Conservation (phyloP, 2,888 invertebrate species). For the Monopis laevigella region DNA sequence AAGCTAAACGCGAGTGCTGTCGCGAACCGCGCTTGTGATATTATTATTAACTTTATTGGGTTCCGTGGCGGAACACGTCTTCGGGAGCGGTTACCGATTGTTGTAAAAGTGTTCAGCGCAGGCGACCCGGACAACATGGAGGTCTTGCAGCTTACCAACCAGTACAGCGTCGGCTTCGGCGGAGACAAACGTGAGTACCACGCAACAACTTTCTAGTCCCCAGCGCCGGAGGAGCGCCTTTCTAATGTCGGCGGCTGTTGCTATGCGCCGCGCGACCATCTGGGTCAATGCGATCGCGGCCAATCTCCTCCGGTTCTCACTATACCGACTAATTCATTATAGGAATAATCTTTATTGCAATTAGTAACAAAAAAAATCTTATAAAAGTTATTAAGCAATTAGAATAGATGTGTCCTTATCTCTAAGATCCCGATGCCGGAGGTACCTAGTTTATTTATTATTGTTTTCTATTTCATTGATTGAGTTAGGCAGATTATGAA, state of each 20-base stretch:
- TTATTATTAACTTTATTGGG: constrained; percentile 62
- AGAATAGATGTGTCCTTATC: too few relatives aligned
- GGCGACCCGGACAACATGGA: constrained; percentile 76
- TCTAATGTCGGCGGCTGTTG: constrained; percentile 32
- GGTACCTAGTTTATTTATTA: too few relatives aligned
- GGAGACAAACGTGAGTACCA: constrained; percentile 76
- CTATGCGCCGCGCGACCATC: constrained; percentile 38
- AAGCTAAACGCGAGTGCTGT: too few relatives aligned
- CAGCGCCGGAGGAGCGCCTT: too few relatives aligned
- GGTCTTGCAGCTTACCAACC: constrained; percentile 80
- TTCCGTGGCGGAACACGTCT: constrained; percentile 54
- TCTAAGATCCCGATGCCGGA: too few relatives aligned
- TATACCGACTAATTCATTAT: too few relatives aligned
- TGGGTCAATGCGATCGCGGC: constrained; percentile 19
- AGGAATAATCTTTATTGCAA: too few relatives aligned
- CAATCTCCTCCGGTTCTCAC: constrained; percentile 21
- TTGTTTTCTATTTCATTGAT: too few relatives aligned
- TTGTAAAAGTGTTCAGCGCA: constrained; percentile 65
- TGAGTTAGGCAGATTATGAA: too few relatives aligned
- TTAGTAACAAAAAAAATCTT: too few relatives aligned
- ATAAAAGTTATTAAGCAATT: too few relatives aligned
- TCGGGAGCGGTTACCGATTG: too few relatives aligned
- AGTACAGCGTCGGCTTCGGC: constrained; percentile 79
- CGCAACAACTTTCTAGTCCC: constrained; percentile 53
- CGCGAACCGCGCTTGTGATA: constrained; percentile 68